Base-by-base conservation (phyloP, 92 coral and sea anemone genomes). In the Hydrozoanthus gracilis region DNA sequence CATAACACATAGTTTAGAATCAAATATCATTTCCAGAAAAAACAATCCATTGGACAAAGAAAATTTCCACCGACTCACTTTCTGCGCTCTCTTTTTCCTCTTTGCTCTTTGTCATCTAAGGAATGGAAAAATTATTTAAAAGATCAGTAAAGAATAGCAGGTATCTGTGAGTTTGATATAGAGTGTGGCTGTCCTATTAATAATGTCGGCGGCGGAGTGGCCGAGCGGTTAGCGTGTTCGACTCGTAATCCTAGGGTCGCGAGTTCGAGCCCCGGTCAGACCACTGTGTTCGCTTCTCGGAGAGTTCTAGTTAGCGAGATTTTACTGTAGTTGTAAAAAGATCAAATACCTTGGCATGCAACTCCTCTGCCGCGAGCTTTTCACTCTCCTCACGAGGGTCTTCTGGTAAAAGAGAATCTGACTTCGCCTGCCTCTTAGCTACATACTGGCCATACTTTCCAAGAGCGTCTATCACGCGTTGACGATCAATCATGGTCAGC, bases 361-460 rank as follows among this genome's bases (percentile, higher is more conserved):
- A 86, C 45, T 86, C 88, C 76, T 95, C 96, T 7, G 98, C 98
- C 48, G 88, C 89, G 10, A 73, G 80, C 58, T 92, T 90, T 78
- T 96, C 98, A 66, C 92, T 94, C 60, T 95, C 95, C 20, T 93
- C 95, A 4, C 99, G 95, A 55, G 99, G 98, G 80, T 96, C 99
- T 60, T 87, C 91, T 12, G 98, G 98, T 51, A 96, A 77, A 44
- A 93, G 78, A 11, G 90, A 49, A 83, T 96, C 99, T 52, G 93
- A 92, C 56, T 75, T 88, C 47, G 76, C 90, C 67, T 93, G 88
- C 82, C 96, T 90, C 89, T 88, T 92, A 46, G 89, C 87, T 79
- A 95, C 93, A 86, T 90, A 95, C 58, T 95, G 92, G 51, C 95
- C 91, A 74, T 96, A 96, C 62, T 83, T 91, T 73, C 95, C 89